A percentile compares a stretch with the other conserved stretches of the same genome.
phyloP scores from a whole-genome alignment of 2,797 vertebrate species.

The Psittacula derbiana region DNA sequence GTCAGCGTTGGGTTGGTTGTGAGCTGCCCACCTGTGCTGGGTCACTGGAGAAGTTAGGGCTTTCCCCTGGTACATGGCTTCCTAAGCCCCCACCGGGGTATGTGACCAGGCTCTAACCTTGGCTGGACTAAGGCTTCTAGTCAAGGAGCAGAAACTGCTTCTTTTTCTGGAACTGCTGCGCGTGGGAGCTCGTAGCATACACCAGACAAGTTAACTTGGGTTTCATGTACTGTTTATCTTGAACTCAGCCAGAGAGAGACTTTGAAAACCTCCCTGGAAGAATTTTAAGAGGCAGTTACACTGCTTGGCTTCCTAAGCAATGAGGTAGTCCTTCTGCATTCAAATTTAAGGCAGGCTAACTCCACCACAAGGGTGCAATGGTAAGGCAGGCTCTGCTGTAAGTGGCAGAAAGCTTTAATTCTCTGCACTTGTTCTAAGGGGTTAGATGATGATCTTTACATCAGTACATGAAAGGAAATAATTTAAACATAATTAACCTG shows the following conservation, averaged over 20 bases:
- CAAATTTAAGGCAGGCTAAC: neutral
- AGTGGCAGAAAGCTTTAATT: neutral
- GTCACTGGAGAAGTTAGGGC: neutral
- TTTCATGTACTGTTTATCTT: neutral
- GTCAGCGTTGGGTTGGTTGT: fast-evolving
- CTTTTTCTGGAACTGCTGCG: neutral
- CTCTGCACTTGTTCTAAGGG: neutral
- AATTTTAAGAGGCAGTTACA: neutral
- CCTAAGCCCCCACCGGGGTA: neutral
- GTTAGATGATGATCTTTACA: neutral
- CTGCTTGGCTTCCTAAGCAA: neutral
- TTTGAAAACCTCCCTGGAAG: neutral
- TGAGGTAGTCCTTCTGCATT: neutral
- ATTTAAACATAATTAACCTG: conserved; percentile 31
- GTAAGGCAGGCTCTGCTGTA: neutral
- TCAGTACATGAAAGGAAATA: neutral
- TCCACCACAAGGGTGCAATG: neutral
- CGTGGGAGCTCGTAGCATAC: fast-evolving
- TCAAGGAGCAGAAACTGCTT: neutral
- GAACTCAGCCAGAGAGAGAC: neutral
- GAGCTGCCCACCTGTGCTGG: neutral
- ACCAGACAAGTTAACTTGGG: neutral
- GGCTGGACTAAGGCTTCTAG: neutral
- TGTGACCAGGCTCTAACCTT: neutral
- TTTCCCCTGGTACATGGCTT: neutral